Base-by-base conservation (phyloP, 2,113 vertebrate genomes). In the Stercorarius parasiticus region DNA sequence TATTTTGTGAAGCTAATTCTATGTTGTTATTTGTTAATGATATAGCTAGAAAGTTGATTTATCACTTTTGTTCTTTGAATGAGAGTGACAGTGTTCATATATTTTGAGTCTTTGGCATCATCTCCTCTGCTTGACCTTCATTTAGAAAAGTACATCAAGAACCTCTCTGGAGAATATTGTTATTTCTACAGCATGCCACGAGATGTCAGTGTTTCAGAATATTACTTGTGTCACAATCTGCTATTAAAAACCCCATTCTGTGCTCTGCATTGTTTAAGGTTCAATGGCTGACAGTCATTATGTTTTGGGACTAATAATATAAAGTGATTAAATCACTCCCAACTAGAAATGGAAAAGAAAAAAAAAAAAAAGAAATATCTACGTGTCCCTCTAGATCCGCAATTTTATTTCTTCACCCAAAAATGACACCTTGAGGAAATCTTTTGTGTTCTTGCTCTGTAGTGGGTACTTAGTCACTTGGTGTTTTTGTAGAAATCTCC, bases 191-290 rank as follows among this genome's bases (percentile, higher is more conserved):
- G 42, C 0, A 0, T 58, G 11, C 94, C 97, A 96, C 73, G 27
- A 96, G 96, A 97, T 96, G 96, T 89, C 95, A 97, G 84, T 91
- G 53, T 96, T 91, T 95, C 88, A 90, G 91, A 97, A 85, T 90
- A 87, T 36, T 94, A 62, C 9, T 91, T 82, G 53, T 82, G 36
- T 82, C 73, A 85, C n/a, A 40, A 52, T 18, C 15, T 70, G 6
- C 23, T 79, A 6, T 62, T 45, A 72, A 89, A 93, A 82, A 7
- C 3, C 2, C 9, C 13, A 4, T 32, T 47, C 36, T 47, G 8
- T 82, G 26, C 11, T 84, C 16, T 70, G 8, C 14, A n/a, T 34
- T 61, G 30, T n/a, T 72, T 53, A 62, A 87, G 5, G 27, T 34
- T 74, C 55, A 85, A 53, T 53, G 25, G 21, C 22, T 88, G 40